Evolutionary conservation across 2,888 invertebrate species (phyloP), one percentile per base, ranked within the genome.

Genomic region (Drosophila imparisetae): DNA sequence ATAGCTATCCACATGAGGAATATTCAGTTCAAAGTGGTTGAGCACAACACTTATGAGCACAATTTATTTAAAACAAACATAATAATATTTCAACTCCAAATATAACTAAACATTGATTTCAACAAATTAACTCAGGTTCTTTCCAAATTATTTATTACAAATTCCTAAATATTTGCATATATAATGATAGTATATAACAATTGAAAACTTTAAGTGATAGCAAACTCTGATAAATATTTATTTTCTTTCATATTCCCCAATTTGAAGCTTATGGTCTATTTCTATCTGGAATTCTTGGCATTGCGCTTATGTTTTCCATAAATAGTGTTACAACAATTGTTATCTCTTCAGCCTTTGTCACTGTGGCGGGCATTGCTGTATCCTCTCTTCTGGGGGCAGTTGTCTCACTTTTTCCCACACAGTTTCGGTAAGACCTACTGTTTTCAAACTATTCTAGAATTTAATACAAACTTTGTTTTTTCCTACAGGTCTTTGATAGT

Each of bases 231-330:
- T 32, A 38, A 7, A 21, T 45, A 18, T 34, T n/a, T 38, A 21
- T 48, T 10, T 45, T 52, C 21, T 10, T 4, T 13, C 18, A 49
- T 50, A 27, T 11, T 45, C 4, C 7, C 8, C 40, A 3, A 0
- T 11, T 61, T 62, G 2, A 53, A 93, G 93, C 91, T 61, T 81
- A 87, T 70, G 94, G 94, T 45, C 92, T 93, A 1, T 49, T 94
- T 2, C 30, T 30, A 10, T 93, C 94, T n/a, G 95, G 95, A 0
- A 55, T 91, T 0, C 92, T 94, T 70, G 94, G 94, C 5, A 81
- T 94, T 1, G 80, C 93, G 57, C 92, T 96, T n/a, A n/a, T n/a
- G n/a, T n/a, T n/a, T n/a, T 94, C 95, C 6, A 92, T 89, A n/a
- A 94, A 93, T 66, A 92, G 94, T 0, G 77, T 93, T 11, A 92